phyloP scores from a whole-genome alignment of 2,797 vertebrate species.

The Chelon auratus region DNA sequence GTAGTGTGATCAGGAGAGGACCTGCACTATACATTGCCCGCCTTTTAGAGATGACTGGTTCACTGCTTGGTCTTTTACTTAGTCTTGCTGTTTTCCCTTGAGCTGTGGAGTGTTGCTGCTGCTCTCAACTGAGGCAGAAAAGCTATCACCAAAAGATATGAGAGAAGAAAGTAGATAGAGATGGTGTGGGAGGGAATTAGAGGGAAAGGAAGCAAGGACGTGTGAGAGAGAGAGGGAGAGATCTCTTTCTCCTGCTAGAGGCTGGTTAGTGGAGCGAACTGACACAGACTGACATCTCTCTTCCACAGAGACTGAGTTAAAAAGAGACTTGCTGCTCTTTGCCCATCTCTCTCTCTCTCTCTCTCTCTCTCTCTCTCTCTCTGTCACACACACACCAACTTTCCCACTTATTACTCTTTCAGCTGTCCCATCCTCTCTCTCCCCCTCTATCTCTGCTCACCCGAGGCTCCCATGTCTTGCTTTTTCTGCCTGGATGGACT shows the following conservation, averaged over 20 bases:
- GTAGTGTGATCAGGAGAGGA: conserved; percentile 63
- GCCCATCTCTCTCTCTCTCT: conserved; percentile 57
- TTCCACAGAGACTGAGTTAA: conserved; percentile 72
- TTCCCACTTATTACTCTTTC: conserved; percentile 46
- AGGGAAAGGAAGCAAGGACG: conserved; percentile 57
- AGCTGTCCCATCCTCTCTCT: conserved; percentile 32
- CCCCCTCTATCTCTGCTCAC: conserved; percentile 49
- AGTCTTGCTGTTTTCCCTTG: conserved; percentile 67
- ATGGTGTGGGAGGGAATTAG: conserved; percentile 65
- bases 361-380: conserved; percentile 12
- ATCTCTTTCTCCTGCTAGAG: conserved; percentile 77
- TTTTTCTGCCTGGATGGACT: conserved; percentile 78
- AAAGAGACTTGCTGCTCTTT: conserved; percentile 71
- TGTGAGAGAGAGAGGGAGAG: conserved; percentile 64
- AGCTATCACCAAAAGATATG: conserved; percentile 73
- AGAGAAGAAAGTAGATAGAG: conserved; percentile 64
- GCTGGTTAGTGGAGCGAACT: conserved; percentile 79
- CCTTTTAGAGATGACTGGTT: conserved; percentile 70
- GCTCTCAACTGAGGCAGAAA: conserved; percentile 76
- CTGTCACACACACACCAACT: conserved; percentile 16
- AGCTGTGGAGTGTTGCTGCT: conserved; percentile 70
- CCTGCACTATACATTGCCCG: conserved; percentile 54
- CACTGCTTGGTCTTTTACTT: conserved; percentile 69
- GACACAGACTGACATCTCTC: conserved; percentile 83
- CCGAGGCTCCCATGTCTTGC: conserved; percentile 71